Evolutionary conservation across 2,113 vertebrate genomes (phyloP), one percentile per base, ranked within the genome.

Genomic region (Chitala chitala): DNA sequence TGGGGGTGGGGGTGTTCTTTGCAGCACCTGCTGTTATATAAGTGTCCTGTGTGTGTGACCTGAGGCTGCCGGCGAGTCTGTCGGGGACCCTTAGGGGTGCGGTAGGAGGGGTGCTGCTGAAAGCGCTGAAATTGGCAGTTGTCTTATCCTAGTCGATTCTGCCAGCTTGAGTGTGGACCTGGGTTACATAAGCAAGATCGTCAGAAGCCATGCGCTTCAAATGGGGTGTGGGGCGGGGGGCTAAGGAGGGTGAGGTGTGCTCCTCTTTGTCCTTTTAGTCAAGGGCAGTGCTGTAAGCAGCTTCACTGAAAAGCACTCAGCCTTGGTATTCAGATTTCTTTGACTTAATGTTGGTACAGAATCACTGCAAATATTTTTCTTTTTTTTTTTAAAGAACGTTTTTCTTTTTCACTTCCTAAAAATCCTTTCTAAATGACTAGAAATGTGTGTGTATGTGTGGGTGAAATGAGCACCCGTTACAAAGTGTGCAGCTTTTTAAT

Each of bases 11-110:
- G 50, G 9, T 6, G 7, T 26, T 7, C 50, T 44, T 29, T 58
- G n/a, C 42, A 22, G 29, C 65, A 26, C 53, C 65, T 75, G n/a
- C 42, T 69, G 24, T 75, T 69, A 69, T 36, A 42, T 38, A 75
- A 75, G 65, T 38, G 22, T 24, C 46, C 29, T n/a, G 17, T 29
- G 42, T 48, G 8, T 64, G 54, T 48, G 51, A 31, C 53, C 3
- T 13, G 54, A 22, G 20, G 51, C 65, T 59, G 64, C 22, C 40
- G 40, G 51, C 20, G 73, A 29, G 20, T 50, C 44, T 4, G 70
- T 20, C 54, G 44, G n/a, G 29, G 70, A 22, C 2, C 24, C 54
- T 56, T 56, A 17, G 59, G n/a, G 24, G 38, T 12, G 40, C 54
- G 55, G 59, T 5, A 12, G 24, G 51, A 24, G 66, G 36, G 33